A percentile compares a stretch with the other conserved stretches of the same genome.
Conservation (phyloP, 2,888 invertebrate species). For the Drosophila sordidapex region DNA sequence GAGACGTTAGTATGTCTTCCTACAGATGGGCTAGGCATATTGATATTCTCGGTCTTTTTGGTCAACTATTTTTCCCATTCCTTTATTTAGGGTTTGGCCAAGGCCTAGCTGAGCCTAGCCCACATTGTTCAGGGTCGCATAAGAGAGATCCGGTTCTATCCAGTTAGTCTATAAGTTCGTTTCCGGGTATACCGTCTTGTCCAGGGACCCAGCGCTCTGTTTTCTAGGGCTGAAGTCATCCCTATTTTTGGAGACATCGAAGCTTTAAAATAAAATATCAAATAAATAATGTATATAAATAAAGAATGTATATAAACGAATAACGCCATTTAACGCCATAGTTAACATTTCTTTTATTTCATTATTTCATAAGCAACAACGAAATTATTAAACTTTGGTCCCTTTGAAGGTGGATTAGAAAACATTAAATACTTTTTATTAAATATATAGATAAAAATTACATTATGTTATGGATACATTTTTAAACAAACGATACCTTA, state of each 20-base stretch:
- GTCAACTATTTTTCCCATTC: background rate
- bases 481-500: too few species aligned
- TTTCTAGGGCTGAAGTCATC: background rate
- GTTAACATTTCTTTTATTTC: background rate
- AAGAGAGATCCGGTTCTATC: background rate
- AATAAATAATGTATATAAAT: too few species aligned
- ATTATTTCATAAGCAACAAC: too few species aligned
- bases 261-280: background rate
- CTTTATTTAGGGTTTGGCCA: background rate
- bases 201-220: background rate
- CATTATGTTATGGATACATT: too few species aligned
- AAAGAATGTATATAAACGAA: background rate
- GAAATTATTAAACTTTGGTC: too few species aligned
- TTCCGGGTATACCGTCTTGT: background rate
- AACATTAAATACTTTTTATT: too few species aligned
- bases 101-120: background rate
- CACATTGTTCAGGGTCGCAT: background rate
- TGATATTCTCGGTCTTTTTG: background rate
- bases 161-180: background rate
- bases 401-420: too few species aligned
- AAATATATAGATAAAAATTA: too few species aligned
- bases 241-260: too few species aligned
- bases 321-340: background rate
- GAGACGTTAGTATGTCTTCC: too few species aligned
- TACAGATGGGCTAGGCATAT: background rate